phyloP scores from a whole-genome alignment of 2,888 invertebrate species.

The Orchesellides sinensis region DNA sequence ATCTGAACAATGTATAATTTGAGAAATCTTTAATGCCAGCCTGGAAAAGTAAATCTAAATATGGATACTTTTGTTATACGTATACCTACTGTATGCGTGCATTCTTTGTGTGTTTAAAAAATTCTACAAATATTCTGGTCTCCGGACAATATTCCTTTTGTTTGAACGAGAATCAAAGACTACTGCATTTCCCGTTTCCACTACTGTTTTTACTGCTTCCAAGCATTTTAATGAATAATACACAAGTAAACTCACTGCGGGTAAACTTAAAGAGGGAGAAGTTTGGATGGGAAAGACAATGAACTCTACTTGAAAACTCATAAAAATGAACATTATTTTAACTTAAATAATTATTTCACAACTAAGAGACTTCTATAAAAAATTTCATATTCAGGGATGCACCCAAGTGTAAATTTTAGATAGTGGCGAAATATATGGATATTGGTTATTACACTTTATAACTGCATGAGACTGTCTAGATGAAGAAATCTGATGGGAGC shows the following conservation, averaged over 20 bases:
- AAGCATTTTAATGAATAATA: background rate
- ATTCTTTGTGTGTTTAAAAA: too few relatives aligned
- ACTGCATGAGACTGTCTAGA: too few relatives aligned
- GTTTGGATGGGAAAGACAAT: constrained; percentile 17
- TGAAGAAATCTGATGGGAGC: too few relatives aligned
- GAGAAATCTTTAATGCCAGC: too few relatives aligned
- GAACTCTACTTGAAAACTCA: constrained; percentile 18
- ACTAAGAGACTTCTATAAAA: constrained; percentile 11
- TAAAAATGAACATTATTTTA: constrained; percentile 23
- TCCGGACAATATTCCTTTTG: too few relatives aligned
- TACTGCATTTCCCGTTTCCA: constrained; percentile 40
- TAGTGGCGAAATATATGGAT: constrained; percentile 41
- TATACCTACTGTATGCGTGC: too few relatives aligned
- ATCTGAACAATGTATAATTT: too few relatives aligned
- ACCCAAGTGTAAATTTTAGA: constrained; percentile 57
- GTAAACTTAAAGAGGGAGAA: background rate
- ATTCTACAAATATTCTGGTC: too few relatives aligned
- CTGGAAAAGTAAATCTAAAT: too few relatives aligned
- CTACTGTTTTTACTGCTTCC: background rate
- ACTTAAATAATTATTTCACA: constrained; percentile 22
- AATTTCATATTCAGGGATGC: constrained; percentile 31
- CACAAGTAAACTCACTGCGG: background rate
- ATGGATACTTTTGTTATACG: too few relatives aligned
- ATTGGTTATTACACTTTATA: constrained; percentile 23
- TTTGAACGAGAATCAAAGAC: too few relatives aligned